Conservation (phyloP, 2,888 invertebrate genomes). For the Tiphia femorata region DNA sequence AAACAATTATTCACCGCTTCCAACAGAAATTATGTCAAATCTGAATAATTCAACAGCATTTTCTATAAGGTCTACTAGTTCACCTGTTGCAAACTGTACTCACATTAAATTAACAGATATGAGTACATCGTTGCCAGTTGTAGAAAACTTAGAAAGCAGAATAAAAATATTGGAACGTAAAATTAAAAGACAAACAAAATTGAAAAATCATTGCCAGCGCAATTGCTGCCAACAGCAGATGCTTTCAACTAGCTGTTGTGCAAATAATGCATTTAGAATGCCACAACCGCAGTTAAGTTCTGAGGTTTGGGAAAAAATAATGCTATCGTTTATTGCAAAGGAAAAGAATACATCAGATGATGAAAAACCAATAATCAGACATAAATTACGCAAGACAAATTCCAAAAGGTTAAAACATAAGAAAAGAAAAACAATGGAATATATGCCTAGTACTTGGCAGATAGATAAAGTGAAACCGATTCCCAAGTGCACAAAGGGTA, state of each 20-base stretch:
- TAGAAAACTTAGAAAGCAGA: slow-evolving; percentile 38
- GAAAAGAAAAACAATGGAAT: slow-evolving; percentile 14
- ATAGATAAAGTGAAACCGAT: too few relatives aligned
- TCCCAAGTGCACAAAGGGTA: too few relatives aligned
- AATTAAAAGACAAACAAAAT: slow-evolving; percentile 31
- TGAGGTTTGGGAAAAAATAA: slow-evolving; percentile 16
- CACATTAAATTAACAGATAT: not conserved
- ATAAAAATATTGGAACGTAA: slow-evolving; percentile 38
- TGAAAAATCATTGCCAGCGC: not conserved
- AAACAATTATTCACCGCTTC: too few relatives aligned
- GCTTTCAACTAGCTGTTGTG: not conserved
- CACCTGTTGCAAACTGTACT: not conserved
- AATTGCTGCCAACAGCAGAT: slow-evolving; percentile 16
- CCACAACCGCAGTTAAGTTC: slow-evolving; percentile 14
- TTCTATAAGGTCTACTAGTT: not conserved
- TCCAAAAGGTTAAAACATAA: not conserved
- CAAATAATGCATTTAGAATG: not conserved
- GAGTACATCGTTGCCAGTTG: slow-evolving; percentile 6
- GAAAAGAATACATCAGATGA: not conserved
- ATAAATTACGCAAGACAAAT: not conserved
- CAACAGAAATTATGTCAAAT: not conserved
- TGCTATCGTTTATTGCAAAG: slow-evolving; percentile 4
- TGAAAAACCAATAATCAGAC: not conserved
- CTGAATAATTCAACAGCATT: not conserved
- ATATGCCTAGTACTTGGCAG: too few relatives aligned